These are phyloP conservation scores for Aphis craccivora DNA, from an alignment of 1,140 invertebrate genomes.

Conservation along the genomic window DNA sequence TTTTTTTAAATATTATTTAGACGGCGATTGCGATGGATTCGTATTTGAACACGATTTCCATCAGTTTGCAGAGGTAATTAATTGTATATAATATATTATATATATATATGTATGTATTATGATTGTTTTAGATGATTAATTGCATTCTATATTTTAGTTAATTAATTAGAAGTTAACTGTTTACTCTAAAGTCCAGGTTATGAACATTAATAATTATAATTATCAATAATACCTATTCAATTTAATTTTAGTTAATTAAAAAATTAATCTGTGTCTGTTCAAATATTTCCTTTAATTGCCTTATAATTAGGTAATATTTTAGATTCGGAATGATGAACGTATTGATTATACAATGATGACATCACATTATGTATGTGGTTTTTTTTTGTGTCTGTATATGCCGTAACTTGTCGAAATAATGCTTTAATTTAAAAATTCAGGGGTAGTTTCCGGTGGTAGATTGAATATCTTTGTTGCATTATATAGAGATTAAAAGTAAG, in stretches of 20 bases:
- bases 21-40: slow-evolving; percentile 75
- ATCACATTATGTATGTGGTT: too few relatives aligned
- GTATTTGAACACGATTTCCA: slow-evolving; percentile 75
- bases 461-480: too few relatives aligned
- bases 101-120: neutral
- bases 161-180: neutral
- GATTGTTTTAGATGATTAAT: neutral
- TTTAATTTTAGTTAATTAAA: neutral
- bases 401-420: too few relatives aligned
- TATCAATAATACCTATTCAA: neutral
- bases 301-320: neutral
- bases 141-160: neutral
- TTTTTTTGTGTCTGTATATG: neutral
- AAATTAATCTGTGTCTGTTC: neutral
- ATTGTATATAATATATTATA: too few relatives aligned
- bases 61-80: slow-evolving; percentile 72
- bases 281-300: neutral
- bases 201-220: neutral
- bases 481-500: too few relatives aligned
- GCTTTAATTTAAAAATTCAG: too few relatives aligned
- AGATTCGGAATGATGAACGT: too few relatives aligned
- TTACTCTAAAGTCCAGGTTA: neutral
- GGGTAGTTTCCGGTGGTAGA: too few relatives aligned
- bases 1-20: slow-evolving; percentile 74
- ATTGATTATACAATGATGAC: too few relatives aligned